Evolutionary conservation across 2,113 vertebrate species (phyloP).

Genomic region (Pontoporia blainvillei): DNA sequence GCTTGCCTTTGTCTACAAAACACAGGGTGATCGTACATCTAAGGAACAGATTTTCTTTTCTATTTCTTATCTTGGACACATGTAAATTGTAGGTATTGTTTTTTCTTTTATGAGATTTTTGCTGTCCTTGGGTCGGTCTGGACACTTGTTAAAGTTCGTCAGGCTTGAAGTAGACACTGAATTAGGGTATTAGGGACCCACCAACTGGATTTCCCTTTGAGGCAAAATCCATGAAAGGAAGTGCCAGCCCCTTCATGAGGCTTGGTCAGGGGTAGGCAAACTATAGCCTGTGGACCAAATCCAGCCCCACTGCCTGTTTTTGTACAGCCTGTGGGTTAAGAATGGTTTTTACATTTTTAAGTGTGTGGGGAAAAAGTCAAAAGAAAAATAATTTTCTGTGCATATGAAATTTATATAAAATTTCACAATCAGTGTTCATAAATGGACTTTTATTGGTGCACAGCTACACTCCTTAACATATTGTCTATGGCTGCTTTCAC

Average conservation of each 20-base stretch:
- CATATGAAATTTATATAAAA: neutral
- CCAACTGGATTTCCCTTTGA: neutral
- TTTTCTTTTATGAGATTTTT: neutral
- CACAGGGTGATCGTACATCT: accelerated
- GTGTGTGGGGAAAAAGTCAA: neutral
- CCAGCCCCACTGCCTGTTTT: neutral
- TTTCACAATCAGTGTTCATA: neutral
- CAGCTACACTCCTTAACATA: neutral
- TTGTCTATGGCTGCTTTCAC: neutral
- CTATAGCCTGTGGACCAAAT: accelerated
- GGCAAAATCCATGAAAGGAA: neutral
- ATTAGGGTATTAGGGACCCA: neutral
- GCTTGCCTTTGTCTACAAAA: neutral
- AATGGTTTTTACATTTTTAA: neutral
- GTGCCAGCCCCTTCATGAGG: neutral
- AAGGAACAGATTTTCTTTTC: neutral
- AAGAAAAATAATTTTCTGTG: neutral
- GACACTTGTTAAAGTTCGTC: neutral
- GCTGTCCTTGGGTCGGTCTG: neutral
- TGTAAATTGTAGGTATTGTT: neutral
- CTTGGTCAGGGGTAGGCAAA: neutral
- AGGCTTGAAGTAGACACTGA: neutral
- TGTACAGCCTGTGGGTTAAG: neutral
- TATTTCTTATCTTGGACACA: neutral
- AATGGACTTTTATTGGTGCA: neutral